Base-by-base conservation (phyloP, 2,113 vertebrate genomes). In the Scalopus aquaticus region DNA sequence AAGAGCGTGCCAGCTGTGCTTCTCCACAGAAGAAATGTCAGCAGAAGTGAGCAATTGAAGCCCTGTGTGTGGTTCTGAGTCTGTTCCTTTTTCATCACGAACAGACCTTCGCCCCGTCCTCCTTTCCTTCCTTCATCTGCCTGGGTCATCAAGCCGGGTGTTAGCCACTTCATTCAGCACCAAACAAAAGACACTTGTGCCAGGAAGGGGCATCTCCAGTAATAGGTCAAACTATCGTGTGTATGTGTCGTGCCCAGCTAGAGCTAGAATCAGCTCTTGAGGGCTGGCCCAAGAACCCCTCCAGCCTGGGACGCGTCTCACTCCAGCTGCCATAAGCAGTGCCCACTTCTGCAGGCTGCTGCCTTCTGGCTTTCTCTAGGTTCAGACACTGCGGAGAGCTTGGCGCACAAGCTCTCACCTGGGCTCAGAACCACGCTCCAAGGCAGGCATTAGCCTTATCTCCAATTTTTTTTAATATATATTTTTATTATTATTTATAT, bases 1-100 rank as follows among this genome's bases (percentile, higher is more conserved):
- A 82, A 91, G 64, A 90, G 64, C 46, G 0, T 88, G 92, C 84
- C 97, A 96, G 92, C 90, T 96, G 90, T 37, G 24, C 88, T 84
- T 84, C 81, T 85, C 39, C 4, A 0, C 8, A 56, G 84, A 60
- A 94, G 90, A 88, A 65, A 77, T 65, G 77, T 92, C 95, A 80
- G 84, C 90, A 82, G 58, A 95, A 86, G 92, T 39, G 28, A 93
- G 81, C 69, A 2, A 30, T 70, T 79, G 88, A 92, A 92, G 42
- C 78, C 69, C 77, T 0, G 17, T 2, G 51, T 11, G 3, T 5
- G 64, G 83, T 39, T 88, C 44, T 9, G 22, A 83, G 54, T 37
- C 44, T 12, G 10, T 37, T 72, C 37, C 73, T 82, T 81, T 74
- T 22, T 60, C 54, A 4, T 85, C 39, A 9, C 5, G 37, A 74